phyloP scores from a whole-genome alignment of 23 tunicate species.

The Ciona savignyi region DNA sequence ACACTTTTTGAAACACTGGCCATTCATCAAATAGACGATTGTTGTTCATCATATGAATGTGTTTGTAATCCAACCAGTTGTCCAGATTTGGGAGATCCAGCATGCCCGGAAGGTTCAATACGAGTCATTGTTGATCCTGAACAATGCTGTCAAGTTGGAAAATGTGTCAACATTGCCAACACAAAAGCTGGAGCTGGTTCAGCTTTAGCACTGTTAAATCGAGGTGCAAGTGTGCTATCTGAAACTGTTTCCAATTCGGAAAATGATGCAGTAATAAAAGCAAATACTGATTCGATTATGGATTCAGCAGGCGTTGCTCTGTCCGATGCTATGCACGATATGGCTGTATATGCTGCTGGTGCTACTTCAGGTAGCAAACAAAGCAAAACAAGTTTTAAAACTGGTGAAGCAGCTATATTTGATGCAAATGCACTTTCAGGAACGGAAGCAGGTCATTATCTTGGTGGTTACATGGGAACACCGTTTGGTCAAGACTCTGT shows the following conservation, averaged over 20 bases:
- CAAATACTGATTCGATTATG: background rate
- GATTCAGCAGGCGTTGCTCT: slow-evolving; percentile 11
- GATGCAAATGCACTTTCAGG: slow-evolving; percentile 4
- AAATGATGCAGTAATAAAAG: background rate
- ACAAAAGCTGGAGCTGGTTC: slow-evolving; percentile 6
- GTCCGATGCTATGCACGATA: slow-evolving; percentile 12
- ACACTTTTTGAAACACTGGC: slow-evolving; percentile 36
- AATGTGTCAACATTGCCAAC: slow-evolving; percentile 55
- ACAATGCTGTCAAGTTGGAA: slow-evolving; percentile 84
- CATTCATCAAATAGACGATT: slow-evolving; percentile 40
- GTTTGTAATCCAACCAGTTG: slow-evolving; percentile 72
- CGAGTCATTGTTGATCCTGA: slow-evolving; percentile 59
- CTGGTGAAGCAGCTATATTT: slow-evolving; percentile 7
- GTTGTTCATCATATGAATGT: slow-evolving; percentile 74
- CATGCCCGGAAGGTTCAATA: slow-evolving; percentile 74
- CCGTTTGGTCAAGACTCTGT: slow-evolving; percentile 2
- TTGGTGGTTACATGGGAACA: slow-evolving; percentile 1
- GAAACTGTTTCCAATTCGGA: background rate
- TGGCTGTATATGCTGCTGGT: background rate
- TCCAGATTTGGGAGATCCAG: slow-evolving; percentile 68
- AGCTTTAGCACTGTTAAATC: background rate
- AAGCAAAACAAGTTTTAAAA: slow-evolving; percentile 1
- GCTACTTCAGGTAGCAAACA: slow-evolving; percentile 12
- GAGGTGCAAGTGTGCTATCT: background rate
- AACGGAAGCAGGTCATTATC: background rate